phyloP scores from a whole-genome alignment of 2,113 vertebrate genomes.

The Astatoreochromis straeleni region DNA sequence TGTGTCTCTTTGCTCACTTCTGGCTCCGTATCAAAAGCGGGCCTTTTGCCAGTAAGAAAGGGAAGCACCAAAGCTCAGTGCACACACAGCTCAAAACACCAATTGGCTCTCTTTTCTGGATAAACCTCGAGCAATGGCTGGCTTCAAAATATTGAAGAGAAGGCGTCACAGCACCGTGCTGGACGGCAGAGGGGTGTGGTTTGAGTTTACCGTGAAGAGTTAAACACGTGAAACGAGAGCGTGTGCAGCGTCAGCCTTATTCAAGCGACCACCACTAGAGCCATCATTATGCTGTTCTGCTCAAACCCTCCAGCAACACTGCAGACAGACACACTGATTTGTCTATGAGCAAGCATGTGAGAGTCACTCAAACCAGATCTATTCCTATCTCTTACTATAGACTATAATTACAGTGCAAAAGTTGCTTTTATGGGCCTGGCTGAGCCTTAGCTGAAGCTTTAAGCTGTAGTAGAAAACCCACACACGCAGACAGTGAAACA shows the following conservation, averaged over 20 bases:
- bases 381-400: slow-evolving; percentile 46
- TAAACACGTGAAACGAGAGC: slow-evolving; percentile 14
- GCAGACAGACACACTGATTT: not conserved
- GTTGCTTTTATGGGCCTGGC: slow-evolving; percentile 31
- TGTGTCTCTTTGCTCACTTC: not conserved
- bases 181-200: not conserved
- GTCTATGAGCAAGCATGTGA: not conserved
- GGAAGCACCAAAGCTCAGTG: not conserved
- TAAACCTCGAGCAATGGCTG: not conserved
- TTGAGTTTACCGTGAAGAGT: not conserved
- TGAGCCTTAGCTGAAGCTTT: not conserved
- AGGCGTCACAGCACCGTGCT: not conserved
- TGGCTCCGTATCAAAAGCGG: not conserved
- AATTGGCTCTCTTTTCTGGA: not conserved
- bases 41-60: not conserved
- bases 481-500: not conserved
- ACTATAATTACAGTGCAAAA: slow-evolving; percentile 55
- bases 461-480: slow-evolving; percentile 12
- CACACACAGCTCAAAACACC: not conserved
- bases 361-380: slow-evolving; percentile 50
- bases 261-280: slow-evolving; percentile 23
- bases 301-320: not conserved
- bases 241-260: slow-evolving; percentile 53
- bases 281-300: slow-evolving; percentile 17
- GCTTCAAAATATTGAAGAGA: not conserved